These are phyloP conservation scores for Aplocera efformata DNA, from an alignment of 2,888 invertebrate genomes.

Conservation along the genomic window DNA sequence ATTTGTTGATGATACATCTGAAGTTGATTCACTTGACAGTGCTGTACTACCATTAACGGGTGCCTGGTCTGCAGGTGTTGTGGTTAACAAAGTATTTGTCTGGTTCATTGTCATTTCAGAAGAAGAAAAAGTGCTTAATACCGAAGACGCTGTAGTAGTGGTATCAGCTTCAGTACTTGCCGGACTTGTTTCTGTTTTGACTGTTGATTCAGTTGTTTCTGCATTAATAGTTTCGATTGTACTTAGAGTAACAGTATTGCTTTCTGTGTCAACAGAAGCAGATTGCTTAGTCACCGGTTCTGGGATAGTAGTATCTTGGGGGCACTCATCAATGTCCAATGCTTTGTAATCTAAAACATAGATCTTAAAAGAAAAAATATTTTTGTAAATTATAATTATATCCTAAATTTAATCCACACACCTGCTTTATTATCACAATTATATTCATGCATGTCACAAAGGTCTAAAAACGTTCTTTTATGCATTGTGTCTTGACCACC, in stretches of 20 bases:
- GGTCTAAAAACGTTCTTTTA: slow-evolving; percentile 47
- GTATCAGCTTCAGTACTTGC: neutral
- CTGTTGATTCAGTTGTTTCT: slow-evolving; percentile 15
- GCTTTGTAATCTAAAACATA: slow-evolving; percentile 17
- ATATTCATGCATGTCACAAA: slow-evolving; percentile 56
- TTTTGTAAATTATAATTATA: slow-evolving; percentile 13
- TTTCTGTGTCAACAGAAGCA: neutral
- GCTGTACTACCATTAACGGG: too few species aligned
- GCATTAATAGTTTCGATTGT: slow-evolving; percentile 3
- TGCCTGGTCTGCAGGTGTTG: too few species aligned
- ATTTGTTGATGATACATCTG: slow-evolving; percentile 1
- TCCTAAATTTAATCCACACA: slow-evolving; percentile 30
- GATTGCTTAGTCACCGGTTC: neutral
- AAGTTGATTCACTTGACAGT: neutral
- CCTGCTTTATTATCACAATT: slow-evolving; percentile 53
- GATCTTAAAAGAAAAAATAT: neutral
- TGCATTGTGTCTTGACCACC: slow-evolving; percentile 44
- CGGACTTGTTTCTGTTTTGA: slow-evolving; percentile 2
- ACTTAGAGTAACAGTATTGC: slow-evolving; percentile 1
- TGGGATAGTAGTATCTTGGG: slow-evolving; percentile 7
- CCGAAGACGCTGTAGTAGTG: neutral
- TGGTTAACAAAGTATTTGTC: too few species aligned
- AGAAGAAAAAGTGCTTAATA: too few species aligned
- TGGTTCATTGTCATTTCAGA: too few species aligned
- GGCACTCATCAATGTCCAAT: slow-evolving; percentile 13